A percentile compares a stretch with the other conserved stretches of the same genome.
These are phyloP conservation scores for Caenorhabditis imperialis DNA, from an alignment of 2,888 invertebrate genomes.

Conservation along the genomic window DNA sequence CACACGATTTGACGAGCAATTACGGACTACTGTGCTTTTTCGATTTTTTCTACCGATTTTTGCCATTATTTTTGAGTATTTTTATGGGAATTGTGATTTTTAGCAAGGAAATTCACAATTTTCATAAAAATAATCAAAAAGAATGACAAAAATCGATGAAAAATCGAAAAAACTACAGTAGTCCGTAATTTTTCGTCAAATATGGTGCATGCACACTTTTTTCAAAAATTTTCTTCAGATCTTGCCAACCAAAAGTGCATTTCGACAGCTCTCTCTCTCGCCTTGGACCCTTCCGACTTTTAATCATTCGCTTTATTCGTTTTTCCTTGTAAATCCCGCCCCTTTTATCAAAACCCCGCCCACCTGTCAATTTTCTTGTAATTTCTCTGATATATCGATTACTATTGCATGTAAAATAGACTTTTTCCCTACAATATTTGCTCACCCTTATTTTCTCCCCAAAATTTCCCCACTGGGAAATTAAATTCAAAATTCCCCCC, in stretches of 20 bases:
- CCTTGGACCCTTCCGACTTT: constrained; percentile 5
- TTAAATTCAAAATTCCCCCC: not conserved
- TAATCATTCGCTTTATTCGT: constrained; percentile 44
- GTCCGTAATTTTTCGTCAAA: no score
- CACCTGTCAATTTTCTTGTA: constrained; percentile 1
- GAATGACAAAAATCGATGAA: no score
- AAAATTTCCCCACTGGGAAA: constrained; percentile 5
- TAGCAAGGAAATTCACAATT: no score
- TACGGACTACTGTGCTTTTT: no score
- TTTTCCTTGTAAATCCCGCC: not conserved
- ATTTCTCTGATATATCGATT: not conserved
- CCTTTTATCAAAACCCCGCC: constrained; percentile 5
- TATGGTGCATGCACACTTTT: no score
- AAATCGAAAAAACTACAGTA: no score
- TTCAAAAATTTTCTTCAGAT: no score
- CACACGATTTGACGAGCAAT: no score
- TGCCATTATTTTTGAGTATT: no score
- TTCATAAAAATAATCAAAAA: no score
- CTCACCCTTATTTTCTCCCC: constrained; percentile 17
- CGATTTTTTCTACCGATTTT: not conserved
- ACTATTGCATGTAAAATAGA: constrained; percentile 25
- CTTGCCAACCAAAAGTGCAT: constrained; percentile 48
- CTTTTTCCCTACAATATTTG: no score
- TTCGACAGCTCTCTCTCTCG: constrained; percentile 15
- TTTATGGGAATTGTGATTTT: no score